Conservation (phyloP, 2,113 vertebrate species). For the Nothocercus nigrocapillus region DNA sequence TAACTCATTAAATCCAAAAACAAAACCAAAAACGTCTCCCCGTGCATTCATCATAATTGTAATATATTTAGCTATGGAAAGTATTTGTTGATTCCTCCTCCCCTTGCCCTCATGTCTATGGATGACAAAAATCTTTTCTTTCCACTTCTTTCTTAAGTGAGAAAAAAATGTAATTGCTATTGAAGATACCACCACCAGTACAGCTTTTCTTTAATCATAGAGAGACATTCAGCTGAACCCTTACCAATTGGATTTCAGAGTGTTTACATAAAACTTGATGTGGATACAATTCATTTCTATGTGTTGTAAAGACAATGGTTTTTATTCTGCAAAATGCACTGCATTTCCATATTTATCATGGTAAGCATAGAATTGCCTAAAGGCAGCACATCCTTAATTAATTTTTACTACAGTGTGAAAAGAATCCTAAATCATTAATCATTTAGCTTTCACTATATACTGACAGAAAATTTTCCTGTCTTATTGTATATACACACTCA, state of each 20-base stretch:
- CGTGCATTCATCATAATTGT: not conserved
- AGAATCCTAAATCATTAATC: constrained; percentile 60
- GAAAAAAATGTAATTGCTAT: constrained; percentile 42
- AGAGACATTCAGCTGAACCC: constrained; percentile 45
- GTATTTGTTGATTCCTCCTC: not conserved
- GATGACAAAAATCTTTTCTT: constrained; percentile 35
- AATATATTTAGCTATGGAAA: not conserved
- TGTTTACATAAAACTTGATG: constrained; percentile 62
- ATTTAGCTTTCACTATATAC: constrained; percentile 32
- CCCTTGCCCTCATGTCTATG: not conserved
- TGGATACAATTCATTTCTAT: constrained; percentile 52
- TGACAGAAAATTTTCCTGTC: constrained; percentile 25
- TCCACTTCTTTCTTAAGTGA: constrained; percentile 25
- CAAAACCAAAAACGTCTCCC: not conserved
- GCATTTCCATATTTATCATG: constrained; percentile 58
- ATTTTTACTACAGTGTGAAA: constrained; percentile 53
- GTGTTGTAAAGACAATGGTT: constrained; percentile 29
- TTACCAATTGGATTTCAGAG: constrained; percentile 57
- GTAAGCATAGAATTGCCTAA: constrained; percentile 51
- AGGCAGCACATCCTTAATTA: constrained; percentile 66
- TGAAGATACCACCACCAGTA: constrained; percentile 18
- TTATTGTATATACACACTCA: not conserved
- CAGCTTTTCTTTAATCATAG: constrained; percentile 53
- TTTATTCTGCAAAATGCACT: constrained; percentile 56
- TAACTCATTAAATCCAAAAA: constrained; percentile 11